Percentiles rank a stretch among this genome's conserved stretches.
Evolutionary conservation across 2,888 invertebrate genomes (phyloP).

Genomic region (Acanthosepion pharaonis): DNA sequence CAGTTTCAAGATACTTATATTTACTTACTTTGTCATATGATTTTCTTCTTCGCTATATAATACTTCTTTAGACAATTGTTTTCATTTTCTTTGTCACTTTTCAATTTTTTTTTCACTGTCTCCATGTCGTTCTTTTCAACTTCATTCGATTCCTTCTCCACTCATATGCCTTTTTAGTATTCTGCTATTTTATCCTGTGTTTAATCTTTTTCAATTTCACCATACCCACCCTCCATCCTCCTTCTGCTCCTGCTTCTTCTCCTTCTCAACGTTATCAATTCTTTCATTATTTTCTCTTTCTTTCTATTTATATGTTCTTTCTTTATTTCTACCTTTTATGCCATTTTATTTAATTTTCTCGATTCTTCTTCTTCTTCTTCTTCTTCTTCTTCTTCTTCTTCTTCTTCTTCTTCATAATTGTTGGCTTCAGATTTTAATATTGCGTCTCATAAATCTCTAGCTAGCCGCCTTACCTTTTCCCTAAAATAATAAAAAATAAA

Average conservation of each 20-base stretch:
- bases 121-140: background rate
- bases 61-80: background rate
- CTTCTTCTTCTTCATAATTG: background rate
- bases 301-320: background rate
- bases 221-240: too few relatives aligned
- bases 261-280: too few relatives aligned
- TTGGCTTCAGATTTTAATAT: constrained; percentile 33
- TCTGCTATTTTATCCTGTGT: background rate
- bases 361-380: background rate
- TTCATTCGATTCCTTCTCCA: background rate
- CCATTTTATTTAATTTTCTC: too few relatives aligned
- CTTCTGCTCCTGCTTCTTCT: too few relatives aligned
- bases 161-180: background rate
- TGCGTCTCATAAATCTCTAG: background rate
- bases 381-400: background rate
- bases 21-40: background rate
- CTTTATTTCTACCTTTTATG: background rate
- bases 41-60: background rate
- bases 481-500: too few relatives aligned
- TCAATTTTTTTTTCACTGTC: background rate
- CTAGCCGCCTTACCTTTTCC: background rate
- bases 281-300: background rate
- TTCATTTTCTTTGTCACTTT: background rate
- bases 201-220: too few relatives aligned
- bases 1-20: background rate